phyloP scores from a whole-genome alignment of 2,113 vertebrate genomes.

The Alces alces region DNA sequence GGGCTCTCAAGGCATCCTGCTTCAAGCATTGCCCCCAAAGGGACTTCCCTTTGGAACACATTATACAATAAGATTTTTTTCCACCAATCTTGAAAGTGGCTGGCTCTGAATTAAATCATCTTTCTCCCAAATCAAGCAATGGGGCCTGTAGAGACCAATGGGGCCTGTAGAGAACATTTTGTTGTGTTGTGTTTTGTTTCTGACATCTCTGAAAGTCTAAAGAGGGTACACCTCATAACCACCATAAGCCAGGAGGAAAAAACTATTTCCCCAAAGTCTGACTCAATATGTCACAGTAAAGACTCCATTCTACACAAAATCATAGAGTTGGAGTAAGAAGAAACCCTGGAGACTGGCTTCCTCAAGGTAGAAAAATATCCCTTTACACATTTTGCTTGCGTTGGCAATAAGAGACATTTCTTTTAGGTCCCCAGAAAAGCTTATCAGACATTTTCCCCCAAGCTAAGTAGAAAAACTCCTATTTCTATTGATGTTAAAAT shows the following conservation, averaged over 20 bases:
- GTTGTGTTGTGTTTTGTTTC: neutral
- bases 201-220: neutral
- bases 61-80: neutral
- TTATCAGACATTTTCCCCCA: neutral
- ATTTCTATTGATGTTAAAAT: neutral
- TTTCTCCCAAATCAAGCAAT: neutral
- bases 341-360: neutral
- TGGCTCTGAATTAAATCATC: neutral
- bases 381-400: neutral
- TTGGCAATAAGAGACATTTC: neutral
- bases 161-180: neutral
- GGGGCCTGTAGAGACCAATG: neutral
- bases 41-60: neutral
- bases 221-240: neutral
- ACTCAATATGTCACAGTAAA: neutral
- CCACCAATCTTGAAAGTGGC: neutral
- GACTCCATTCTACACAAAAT: neutral
- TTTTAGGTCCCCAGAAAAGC: neutral
- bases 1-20: neutral
- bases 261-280: neutral
- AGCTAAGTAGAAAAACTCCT: neutral
- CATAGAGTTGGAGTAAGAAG: neutral
- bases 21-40: neutral
- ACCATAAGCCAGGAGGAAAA: neutral
- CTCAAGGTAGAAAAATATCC: neutral